Conservation (phyloP, 1,140 invertebrate genomes). For the Leptinotarsa lineolata region DNA sequence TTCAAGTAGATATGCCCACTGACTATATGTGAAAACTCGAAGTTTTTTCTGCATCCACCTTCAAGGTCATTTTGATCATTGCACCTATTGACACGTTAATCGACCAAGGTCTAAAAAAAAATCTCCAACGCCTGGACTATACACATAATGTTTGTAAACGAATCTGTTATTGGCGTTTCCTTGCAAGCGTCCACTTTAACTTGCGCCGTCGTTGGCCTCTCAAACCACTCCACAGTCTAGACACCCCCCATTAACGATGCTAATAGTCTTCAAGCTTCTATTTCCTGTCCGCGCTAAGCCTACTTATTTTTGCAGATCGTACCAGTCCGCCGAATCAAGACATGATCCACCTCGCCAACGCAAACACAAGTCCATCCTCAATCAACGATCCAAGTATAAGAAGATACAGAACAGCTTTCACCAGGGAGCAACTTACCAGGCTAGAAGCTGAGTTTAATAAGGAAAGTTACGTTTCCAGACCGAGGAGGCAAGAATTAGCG, state of each 20-base stretch:
- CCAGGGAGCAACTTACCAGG: slow-evolving; percentile 88
- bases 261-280: slow-evolving; percentile 14
- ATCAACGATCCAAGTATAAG: slow-evolving; percentile 72
- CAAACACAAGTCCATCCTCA: slow-evolving; percentile 46
- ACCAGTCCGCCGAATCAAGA: slow-evolving; percentile 54
- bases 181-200: no score
- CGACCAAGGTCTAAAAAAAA: no score
- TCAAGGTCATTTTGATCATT: no score
- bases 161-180: no score
- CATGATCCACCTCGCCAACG: slow-evolving; percentile 39
- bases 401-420: slow-evolving; percentile 96
- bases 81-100: no score
- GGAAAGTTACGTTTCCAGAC: slow-evolving; percentile 97
- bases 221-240: slow-evolving; percentile 42
- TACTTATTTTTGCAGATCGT: slow-evolving; percentile 53
- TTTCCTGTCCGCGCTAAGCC: slow-evolving; percentile 22
- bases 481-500: slow-evolving; percentile 93
- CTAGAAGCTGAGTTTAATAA: slow-evolving; percentile 97
- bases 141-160: no score
- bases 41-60: no score
- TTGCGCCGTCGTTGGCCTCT: not conserved
- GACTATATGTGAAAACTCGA: no score
- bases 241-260: slow-evolving; percentile 37
- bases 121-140: no score
- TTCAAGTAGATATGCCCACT: no score